A percentile compares a stretch with the other conserved stretches of the same genome.
Evolutionary conservation across 2,888 invertebrate species (phyloP).

Genomic region (Phymatocera aterrima): DNA sequence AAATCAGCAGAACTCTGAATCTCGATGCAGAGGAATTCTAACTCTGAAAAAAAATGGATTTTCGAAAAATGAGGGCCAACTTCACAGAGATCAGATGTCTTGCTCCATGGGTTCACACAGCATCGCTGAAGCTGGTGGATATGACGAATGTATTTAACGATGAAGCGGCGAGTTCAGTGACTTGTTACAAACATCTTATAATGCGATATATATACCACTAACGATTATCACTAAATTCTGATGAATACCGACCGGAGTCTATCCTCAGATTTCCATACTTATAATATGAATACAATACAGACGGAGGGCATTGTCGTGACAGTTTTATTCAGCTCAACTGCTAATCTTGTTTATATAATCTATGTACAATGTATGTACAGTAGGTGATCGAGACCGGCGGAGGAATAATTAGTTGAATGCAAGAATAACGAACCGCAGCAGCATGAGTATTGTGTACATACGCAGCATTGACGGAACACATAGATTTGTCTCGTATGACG

Average conservation of each 20-base stretch:
- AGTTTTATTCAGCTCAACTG: constrained; percentile 1
- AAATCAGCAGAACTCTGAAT: no score
- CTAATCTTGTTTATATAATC: constrained; percentile 12
- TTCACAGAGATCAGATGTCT: no score
- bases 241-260: neutral
- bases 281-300: neutral
- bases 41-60: no score
- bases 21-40: no score
- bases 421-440: neutral
- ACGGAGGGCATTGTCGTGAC: neutral
- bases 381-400: neutral
- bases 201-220: neutral
- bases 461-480: no score
- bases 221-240: neutral
- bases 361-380: no score
- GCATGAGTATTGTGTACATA: neutral
- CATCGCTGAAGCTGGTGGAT: no score
- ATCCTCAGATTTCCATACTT: neutral
- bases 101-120: no score
- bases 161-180: constrained; percentile 23
- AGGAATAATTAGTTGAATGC: constrained; percentile 15
- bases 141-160: neutral
- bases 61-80: no score
- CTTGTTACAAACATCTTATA: constrained; percentile 21
- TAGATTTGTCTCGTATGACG: neutral